These are phyloP conservation scores for Xiphophorus hellerii DNA, from an alignment of 2,113 vertebrate species.

Conservation along the genomic window DNA sequence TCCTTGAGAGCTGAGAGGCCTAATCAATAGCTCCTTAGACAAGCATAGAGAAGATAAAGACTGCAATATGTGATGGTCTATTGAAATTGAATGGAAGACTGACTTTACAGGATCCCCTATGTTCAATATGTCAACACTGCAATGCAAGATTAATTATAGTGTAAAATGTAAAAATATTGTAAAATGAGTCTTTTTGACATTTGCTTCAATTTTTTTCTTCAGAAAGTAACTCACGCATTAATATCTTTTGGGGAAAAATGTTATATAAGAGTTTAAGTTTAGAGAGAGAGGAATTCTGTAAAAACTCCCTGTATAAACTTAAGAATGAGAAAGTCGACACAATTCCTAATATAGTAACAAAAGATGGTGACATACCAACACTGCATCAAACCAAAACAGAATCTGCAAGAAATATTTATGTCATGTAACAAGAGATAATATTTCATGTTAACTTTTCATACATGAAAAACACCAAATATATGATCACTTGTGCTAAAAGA, in stretches of 20 bases:
- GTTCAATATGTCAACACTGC: background rate
- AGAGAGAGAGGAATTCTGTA: background rate
- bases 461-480: too few species aligned
- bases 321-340: too few species aligned
- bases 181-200: background rate
- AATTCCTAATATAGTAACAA: too few species aligned
- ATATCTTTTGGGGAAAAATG: background rate
- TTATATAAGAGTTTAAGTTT: background rate
- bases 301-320: too few species aligned
- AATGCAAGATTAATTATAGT: background rate
- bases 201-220: background rate
- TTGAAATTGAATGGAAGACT: constrained; percentile 34
- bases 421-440: too few species aligned
- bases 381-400: too few species aligned
- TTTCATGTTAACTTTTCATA: too few species aligned
- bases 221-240: background rate
- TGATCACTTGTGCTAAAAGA: too few species aligned
- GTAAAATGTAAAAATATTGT: background rate
- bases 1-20: background rate
- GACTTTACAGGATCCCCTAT: constrained; percentile 14
- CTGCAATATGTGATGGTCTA: constrained; percentile 65
- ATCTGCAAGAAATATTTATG: too few species aligned
- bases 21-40: constrained; percentile 33
- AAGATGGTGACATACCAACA: too few species aligned
- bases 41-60: constrained; percentile 17